Evolutionary conservation across 2,113 vertebrate genomes (phyloP), one percentile per base, ranked within the genome.

Genomic region (Hemibagrus wyckioides): DNA sequence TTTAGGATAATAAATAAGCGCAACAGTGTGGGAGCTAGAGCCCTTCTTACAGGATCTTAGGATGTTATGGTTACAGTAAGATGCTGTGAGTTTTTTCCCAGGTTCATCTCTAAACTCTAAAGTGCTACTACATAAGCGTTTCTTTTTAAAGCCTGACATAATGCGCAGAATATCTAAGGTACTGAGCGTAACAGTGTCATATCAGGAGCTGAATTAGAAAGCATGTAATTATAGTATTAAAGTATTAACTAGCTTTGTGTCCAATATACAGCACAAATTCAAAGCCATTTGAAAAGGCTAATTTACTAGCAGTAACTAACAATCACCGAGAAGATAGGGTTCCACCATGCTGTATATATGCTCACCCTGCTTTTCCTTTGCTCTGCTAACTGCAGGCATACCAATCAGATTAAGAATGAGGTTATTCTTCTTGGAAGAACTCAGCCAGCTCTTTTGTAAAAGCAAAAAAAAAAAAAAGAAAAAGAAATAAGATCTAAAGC

Each of bases 391-490:
- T 89, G 85, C 92, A 86, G 56, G 89, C 67, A 86, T 76, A 85
- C 33, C 81, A 76, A 84, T 39, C 63, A 85, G 87, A 92, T 83
- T 82, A 90, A 91, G 87, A 88, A 88, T 83, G 86, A 77, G 86
- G 80, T 75, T 82, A 86, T 86, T 82, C 69, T 91, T 88, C 65
- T 61, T 67, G 83, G 83, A 85, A 87, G 54, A 89, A 52, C 80
- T 79, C 71, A 65, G 67, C 33, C 23, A n/a, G 65, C 23, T 48
- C 63, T 80, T 81, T 89, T 89, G 85, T 79, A 88, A 71, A 89
- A 8, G 88, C 71, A 71, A 88, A 86, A 86, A 28, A 89, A 86
- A 92, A 86, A 89, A 80, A 80, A 85, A n/a, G n/a, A 84, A 89
- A 82, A 61, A 84, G 54, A 44, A 81, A 87, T 81, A 88, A 90